phyloP scores from a whole-genome alignment of 2,113 vertebrate genomes.

The Peromyscus californicus region DNA sequence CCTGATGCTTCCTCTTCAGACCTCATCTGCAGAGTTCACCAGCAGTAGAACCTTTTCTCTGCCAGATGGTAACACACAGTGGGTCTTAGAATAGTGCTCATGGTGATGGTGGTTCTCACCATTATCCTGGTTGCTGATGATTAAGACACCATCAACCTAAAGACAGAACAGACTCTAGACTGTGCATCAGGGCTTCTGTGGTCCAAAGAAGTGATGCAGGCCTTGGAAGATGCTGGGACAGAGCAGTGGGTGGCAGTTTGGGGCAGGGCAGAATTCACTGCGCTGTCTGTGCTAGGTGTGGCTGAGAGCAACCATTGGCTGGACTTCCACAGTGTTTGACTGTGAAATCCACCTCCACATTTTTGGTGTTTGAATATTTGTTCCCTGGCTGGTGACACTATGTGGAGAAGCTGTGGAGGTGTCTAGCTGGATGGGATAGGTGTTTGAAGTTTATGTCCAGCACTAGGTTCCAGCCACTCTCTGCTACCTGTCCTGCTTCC shows the following conservation, averaged over 20 bases:
- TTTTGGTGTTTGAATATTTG: background rate
- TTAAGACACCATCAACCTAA: background rate
- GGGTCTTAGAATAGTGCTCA: background rate
- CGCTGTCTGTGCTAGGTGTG: background rate
- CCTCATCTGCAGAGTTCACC: background rate
- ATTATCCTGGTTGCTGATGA: background rate
- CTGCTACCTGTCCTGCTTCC: background rate
- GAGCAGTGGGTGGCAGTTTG: background rate
- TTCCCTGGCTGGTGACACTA: too few species aligned
- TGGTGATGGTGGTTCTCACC: background rate
- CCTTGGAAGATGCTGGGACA: background rate
- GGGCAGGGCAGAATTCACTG: rapidly evolving
- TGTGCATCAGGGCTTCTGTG: too few species aligned
- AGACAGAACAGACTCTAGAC: background rate
- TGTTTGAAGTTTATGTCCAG: background rate
- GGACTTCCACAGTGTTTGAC: background rate
- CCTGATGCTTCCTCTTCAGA: background rate
- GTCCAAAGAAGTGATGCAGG: background rate
- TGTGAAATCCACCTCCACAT: background rate
- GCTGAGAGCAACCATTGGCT: background rate
- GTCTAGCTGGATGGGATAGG: background rate
- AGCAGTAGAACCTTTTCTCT: background rate
- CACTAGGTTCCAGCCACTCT: background rate
- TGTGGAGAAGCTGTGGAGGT: background rate
- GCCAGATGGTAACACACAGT: background rate